Base-by-base conservation (phyloP, 1,140 invertebrate genomes). In the Linepithema humile region DNA sequence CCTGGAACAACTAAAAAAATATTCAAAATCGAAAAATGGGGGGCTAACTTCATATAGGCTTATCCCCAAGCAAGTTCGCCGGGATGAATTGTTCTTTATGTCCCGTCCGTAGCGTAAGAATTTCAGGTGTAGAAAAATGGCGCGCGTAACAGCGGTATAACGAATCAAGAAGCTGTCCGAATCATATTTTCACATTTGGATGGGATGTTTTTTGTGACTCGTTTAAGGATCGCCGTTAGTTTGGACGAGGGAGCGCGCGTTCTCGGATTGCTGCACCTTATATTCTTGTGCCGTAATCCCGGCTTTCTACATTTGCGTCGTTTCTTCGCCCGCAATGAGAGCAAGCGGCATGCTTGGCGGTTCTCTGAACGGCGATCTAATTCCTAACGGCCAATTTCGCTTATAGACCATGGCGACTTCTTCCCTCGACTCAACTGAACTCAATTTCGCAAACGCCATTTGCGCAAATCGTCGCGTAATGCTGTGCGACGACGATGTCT, bases 301-400 rank as follows among this genome's bases (percentile, higher is more conserved):
- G 43, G 43, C 65, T 77, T 77, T 77, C 73, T 77, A 77, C 73
- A 77, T 60, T 77, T 48, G 73, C 59, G 26, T 29, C n/a, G n/a
- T n/a, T 57, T 77, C 60, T 57, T 48, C 40, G 73, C 15, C 15
- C 57, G 73, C 57, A 50, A 23, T 29, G 59, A 65, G 32, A 29
- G 40, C 73, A 40, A 64, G 73, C 3, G 55, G 29, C 29, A 29
- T 23, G 38, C 43, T 65, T 53, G 29, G 45, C 35, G 57, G 48
- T 67, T n/a, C 62, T 65, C 69, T 45, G 65, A 65, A 64, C 73
- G 20, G 72, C 32, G 38, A 86, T 85, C 65, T 72, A 84, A 84
- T 85, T 86, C 40, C 83, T 80, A 85, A 86, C 23, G 73, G 82
- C 64, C 57, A 86, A 85, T 86, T 86, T 80, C 82, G 74, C 65